These are phyloP conservation scores for Hoplodrina blanda DNA, from an alignment of 2,888 invertebrate species.

Conservation along the genomic window DNA sequence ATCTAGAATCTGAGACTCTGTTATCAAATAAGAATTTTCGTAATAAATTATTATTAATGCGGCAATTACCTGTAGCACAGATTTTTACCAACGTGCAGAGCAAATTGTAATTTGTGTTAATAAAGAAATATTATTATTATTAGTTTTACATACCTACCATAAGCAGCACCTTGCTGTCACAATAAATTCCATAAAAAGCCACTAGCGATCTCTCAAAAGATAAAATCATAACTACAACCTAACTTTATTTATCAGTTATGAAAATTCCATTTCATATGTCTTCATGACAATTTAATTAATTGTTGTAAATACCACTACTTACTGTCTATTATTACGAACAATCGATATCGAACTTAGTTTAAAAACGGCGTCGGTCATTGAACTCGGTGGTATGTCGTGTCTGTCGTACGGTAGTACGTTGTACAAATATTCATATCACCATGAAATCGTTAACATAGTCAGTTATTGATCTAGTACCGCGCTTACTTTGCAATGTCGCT, in stretches of 20 bases:
- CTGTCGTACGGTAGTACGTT: conserved; percentile 47
- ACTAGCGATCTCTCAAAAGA: neutral
- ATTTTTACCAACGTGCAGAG: no score
- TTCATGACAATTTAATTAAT: conserved; percentile 14
- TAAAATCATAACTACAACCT: neutral
- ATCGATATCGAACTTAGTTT: conserved; percentile 63
- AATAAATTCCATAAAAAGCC: no score
- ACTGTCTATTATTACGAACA: conserved; percentile 45
- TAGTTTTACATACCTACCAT: no score
- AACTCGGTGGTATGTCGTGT: conserved; percentile 64
- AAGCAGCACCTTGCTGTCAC: no score
- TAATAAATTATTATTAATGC: no score
- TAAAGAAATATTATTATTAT: no score
- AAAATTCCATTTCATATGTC: neutral
- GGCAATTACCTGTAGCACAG: no score
- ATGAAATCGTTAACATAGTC: conserved; percentile 54
- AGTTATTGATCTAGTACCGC: conserved; percentile 60
- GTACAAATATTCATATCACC: conserved; percentile 60
- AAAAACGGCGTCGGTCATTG: conserved; percentile 67
- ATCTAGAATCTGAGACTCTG: neutral
- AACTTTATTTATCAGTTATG: neutral
- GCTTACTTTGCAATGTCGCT: conserved; percentile 27
- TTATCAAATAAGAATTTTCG: neutral
- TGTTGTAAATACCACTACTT: conserved; percentile 24
- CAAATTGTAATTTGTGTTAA: no score